Evolutionary conservation across 1,140 invertebrate genomes (phyloP), one percentile per base, ranked within the genome.

Genomic region (Schlechtendalia chinensis): DNA sequence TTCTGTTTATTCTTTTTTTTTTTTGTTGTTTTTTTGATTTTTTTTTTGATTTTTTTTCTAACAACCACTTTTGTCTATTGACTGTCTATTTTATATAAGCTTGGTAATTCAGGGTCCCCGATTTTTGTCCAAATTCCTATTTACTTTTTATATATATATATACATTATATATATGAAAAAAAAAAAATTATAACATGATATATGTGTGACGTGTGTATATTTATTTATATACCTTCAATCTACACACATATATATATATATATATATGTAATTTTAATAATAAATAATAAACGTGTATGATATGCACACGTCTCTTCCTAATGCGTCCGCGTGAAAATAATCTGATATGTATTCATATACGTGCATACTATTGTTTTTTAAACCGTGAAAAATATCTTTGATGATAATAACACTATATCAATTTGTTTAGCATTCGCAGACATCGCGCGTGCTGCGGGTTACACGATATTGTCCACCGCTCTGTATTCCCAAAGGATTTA

Each of bases 81-180:
- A 77, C 74, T 77, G 74, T 77, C 74, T 77, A 59, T 77, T 77
- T 77, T 77, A 77, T 77, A 77, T 77, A 77, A 77, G 74, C 74
- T 77, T 77, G 74, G 74, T 77, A 77, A 77, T 77, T 77, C 74
- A 77, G 74, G 74, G 74, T 77, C 74, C 74, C 74, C 74, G 32
- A 77, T 75, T 77, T 77, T 77, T 77, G 74, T 77, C 74, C 74
- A 77, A 77, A 77, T 77, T 77, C 74, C 74, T 77, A 75, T 59
- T 75, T 75, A 75, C 72, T 75, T 75, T 75, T 59, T 72, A 58
- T 56, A 39, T 72, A 72, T 53, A 54, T 47, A 69, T 47, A 69
- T 19, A 54, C n/a, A n/a, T 56, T 72, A 72, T 53, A 54, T 47
- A 69, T 47, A 69, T 19, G 29, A 54, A 19, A 61, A 61, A 61